A percentile compares a stretch with the other conserved stretches of the same genome.
These are phyloP conservation scores for Spea bombifrons DNA, from an alignment of 2,113 vertebrate genomes.

Conservation along the genomic window DNA sequence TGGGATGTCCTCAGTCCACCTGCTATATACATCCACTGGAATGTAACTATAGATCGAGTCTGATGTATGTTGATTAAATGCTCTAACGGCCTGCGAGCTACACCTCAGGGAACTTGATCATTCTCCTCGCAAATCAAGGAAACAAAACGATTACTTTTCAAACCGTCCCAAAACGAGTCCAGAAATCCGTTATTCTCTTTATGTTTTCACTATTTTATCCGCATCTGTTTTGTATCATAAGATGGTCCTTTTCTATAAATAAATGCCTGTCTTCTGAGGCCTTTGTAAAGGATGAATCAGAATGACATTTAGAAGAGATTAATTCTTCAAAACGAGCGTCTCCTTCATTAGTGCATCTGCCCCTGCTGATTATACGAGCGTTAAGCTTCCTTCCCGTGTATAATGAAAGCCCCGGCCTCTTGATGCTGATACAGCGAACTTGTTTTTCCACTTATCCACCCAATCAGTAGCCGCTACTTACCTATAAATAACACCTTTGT, in stretches of 20 bases:
- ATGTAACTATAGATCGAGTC: too few species aligned
- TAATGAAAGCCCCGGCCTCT: conserved; percentile 36
- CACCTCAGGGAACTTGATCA: too few species aligned
- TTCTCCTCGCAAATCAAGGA: too few species aligned
- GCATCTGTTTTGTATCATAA: background rate
- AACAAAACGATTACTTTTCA: too few species aligned
- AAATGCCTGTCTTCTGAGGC: background rate
- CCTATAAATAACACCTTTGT: conserved; percentile 41
- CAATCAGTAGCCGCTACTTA: conserved; percentile 38
- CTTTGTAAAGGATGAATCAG: conserved; percentile 16
- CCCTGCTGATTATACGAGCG: conserved; percentile 38
- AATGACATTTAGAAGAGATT: conserved; percentile 45
- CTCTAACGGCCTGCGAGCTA: too few species aligned
- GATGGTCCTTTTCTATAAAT: background rate
- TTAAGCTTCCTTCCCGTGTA: conserved; percentile 38
- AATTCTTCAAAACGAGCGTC: conserved; percentile 45
- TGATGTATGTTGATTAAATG: too few species aligned
- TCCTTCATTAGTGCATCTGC: conserved; percentile 40
- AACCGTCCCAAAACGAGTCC: too few species aligned
- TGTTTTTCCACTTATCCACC: conserved; percentile 40
- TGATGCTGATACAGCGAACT: conserved; percentile 38
- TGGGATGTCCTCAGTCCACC: too few species aligned
- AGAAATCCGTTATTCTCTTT: background rate
- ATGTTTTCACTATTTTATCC: background rate
- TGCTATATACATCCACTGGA: too few species aligned